phyloP scores from a whole-genome alignment of 2,113 vertebrate species.

The Sterna hirundo region DNA sequence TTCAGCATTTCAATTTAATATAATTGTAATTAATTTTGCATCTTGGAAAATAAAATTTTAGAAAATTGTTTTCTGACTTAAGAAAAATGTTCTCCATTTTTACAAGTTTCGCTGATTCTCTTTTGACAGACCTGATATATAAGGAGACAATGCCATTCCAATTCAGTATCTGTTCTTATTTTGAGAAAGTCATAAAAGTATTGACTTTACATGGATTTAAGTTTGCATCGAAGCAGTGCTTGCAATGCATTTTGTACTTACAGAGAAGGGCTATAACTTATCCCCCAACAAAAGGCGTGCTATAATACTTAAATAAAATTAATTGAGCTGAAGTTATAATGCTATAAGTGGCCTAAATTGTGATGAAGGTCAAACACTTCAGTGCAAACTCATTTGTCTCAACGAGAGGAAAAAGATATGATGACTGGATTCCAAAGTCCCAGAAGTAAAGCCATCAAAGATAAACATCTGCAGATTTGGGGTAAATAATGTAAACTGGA shows the following conservation, averaged over 20 bases:
- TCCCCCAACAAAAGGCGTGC: background rate
- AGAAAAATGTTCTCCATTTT: conserved; percentile 12
- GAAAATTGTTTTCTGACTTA: background rate
- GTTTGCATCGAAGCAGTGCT: background rate
- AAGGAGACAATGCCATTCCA: background rate
- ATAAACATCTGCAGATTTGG: background rate
- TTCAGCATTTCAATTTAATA: conserved; percentile 36
- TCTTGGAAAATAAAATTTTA: conserved; percentile 18
- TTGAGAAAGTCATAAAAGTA: background rate
- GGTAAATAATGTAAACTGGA: background rate
- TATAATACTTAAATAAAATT: background rate
- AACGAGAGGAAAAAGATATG: background rate
- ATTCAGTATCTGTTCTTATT: background rate
- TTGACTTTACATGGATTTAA: background rate
- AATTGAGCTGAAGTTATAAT: background rate
- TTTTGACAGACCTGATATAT: background rate
- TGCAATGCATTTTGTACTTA: background rate
- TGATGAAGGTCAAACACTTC: background rate
- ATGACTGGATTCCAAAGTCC: background rate
- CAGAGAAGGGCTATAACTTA: background rate
- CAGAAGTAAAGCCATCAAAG: background rate
- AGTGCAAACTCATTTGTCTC: background rate
- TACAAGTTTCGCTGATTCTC: background rate
- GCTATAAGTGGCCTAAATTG: background rate
- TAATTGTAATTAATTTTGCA: conserved; percentile 61